These are phyloP conservation scores for Linurgus olivaceus DNA, from an alignment of 2,797 vertebrate species.

Conservation along the genomic window DNA sequence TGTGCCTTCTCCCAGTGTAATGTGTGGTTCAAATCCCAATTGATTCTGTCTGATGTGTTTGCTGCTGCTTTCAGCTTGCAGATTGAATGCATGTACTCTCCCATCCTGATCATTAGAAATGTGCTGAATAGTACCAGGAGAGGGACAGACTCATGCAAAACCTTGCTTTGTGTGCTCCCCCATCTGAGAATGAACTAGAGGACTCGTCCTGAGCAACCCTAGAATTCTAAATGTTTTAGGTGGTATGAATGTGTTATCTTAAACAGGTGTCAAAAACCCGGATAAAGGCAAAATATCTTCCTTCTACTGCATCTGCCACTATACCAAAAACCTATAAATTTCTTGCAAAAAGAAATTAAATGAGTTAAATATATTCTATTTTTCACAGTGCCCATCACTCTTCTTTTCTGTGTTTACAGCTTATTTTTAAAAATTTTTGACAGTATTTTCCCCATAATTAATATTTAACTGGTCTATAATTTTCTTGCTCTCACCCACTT, in stretches of 20 bases:
- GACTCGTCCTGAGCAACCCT: not conserved
- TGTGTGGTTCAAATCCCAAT: not conserved
- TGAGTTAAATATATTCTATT: not conserved
- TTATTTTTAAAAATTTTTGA: not conserved
- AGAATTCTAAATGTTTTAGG: not conserved
- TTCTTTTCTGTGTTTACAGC: not conserved
- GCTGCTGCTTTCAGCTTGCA: not conserved
- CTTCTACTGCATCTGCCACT: not conserved
- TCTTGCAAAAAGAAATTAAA: not conserved
- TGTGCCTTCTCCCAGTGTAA: not conserved
- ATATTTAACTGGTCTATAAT: not conserved
- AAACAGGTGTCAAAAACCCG: not conserved
- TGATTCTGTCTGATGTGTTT: not conserved
- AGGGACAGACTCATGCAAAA: not conserved
- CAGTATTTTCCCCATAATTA: not conserved
- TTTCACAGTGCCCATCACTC: not conserved
- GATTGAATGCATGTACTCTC: not conserved
- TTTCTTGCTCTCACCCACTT: not conserved
- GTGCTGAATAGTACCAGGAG: not conserved
- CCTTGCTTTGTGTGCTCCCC: not conserved
- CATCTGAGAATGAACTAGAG: not conserved
- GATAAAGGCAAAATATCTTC: not conserved
- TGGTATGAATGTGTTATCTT: not conserved
- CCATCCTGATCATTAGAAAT: not conserved
- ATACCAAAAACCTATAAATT: not conserved